Evolutionary conservation across 2,113 vertebrate species (phyloP).

Genomic region (Phycodurus eques): DNA sequence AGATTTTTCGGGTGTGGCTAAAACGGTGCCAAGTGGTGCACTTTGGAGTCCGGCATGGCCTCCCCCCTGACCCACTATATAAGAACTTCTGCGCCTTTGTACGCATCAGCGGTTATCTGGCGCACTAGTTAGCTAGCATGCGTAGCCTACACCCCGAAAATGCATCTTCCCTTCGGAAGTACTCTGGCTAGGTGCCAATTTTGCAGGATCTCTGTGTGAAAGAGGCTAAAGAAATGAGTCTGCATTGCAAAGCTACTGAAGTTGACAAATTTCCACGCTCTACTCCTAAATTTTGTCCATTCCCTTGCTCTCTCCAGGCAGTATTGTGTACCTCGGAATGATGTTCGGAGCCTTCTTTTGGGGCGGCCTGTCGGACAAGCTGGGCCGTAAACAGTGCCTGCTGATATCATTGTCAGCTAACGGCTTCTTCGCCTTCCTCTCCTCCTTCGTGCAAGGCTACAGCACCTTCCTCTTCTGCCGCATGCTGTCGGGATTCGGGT

Average conservation of each 20-base stretch:
- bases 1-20: too few species aligned
- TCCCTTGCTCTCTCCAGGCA: slow-evolving; percentile 76
- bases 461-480: slow-evolving; percentile 96
- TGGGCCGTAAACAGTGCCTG: slow-evolving; percentile 91
- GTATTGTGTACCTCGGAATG: slow-evolving; percentile 97
- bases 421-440: slow-evolving; percentile 98
- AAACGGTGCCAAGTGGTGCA: too few species aligned
- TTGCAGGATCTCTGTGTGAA: not conserved
- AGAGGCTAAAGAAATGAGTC: too few species aligned
- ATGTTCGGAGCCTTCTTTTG: slow-evolving; percentile 97
- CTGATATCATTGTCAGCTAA: slow-evolving; percentile 96
- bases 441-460: slow-evolving; percentile 97
- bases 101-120: too few species aligned
- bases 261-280: not conserved
- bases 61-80: too few species aligned
- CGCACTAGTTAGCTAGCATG: too few species aligned
- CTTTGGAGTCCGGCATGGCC: too few species aligned
- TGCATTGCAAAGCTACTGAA: too few species aligned
- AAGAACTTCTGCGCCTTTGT: too few species aligned
- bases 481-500: slow-evolving; percentile 97
- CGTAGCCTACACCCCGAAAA: too few species aligned
- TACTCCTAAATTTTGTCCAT: not conserved
- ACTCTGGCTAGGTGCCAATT: not conserved
- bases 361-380: slow-evolving; percentile 94
- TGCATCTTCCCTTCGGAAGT: not conserved